phyloP scores from a whole-genome alignment of 2,888 invertebrate species.

The Drosophila ustulata region DNA sequence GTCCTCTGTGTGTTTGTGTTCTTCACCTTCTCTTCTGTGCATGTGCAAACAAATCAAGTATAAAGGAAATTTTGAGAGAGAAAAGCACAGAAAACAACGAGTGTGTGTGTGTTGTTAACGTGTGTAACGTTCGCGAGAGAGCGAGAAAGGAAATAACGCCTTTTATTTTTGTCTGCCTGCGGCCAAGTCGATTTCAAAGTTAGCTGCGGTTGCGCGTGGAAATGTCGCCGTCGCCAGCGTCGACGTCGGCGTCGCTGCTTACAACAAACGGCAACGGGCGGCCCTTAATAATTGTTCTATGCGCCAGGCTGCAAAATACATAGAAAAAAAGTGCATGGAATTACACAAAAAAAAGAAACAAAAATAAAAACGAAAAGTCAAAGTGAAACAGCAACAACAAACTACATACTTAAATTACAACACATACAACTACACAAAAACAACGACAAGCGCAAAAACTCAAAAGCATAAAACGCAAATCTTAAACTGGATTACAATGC shows the following conservation, averaged over 20 bases:
- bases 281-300: constrained; percentile 58
- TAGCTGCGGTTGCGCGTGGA: constrained; percentile 65
- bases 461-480: constrained; percentile 60
- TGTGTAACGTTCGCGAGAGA: constrained; percentile 25
- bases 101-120: constrained; percentile 15
- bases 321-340: constrained; percentile 29
- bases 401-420: constrained; percentile 46
- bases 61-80: constrained; percentile 44
- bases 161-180: constrained; percentile 34
- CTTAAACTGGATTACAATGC: constrained; percentile 76
- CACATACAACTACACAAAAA: constrained; percentile 29
- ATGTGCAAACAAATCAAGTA: constrained; percentile 45
- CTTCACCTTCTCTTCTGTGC: constrained; percentile 11
- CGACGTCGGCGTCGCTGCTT: constrained; percentile 73
- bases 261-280: constrained; percentile 55
- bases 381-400: constrained; percentile 50
- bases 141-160: constrained; percentile 48
- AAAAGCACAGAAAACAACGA: constrained; percentile 42
- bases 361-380: constrained; percentile 34
- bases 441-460: constrained; percentile 36
- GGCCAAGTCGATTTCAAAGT: constrained; percentile 38
- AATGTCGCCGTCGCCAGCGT: constrained; percentile 62
- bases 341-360: constrained; percentile 22
- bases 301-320: constrained; percentile 82
- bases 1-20: constrained; percentile 23